Base-by-base conservation (phyloP, 53 echinoderm and acorn worm species). In the Zoroaster sp. region DNA sequence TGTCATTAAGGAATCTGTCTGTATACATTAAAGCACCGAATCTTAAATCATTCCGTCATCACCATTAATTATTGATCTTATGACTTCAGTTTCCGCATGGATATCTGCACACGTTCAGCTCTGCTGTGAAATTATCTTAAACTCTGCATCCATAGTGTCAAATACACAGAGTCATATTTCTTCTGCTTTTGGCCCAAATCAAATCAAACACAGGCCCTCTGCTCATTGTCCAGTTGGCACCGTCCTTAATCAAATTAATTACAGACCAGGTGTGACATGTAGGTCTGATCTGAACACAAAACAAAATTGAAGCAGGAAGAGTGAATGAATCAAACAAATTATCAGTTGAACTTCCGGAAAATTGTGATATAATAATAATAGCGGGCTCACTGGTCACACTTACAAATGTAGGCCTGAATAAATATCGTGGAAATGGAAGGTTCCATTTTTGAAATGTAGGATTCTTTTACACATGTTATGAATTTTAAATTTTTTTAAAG, bases 231-330 rank as follows among this genome's bases (percentile, higher is more conserved):
- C 3, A 30, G 51, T 75, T 75, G 30, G 45, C 75, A 75, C 45
- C 75, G 44, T 46, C 44, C 18, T 11, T 70, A 75, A 75, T 75
- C 75, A 75, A 40, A 49, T 75, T 44, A 75, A 75, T 75, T 14
- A 10, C 1, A 31, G 7, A 15, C 21, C 75, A 75, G 75, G 75
- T 75, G 75, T 75, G 23, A 75, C 46, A 46, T 46, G 31, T 32
- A 11, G 10, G 34, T 68, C 34, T 32, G 68, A 32, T 68, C n/a
- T n/a, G n/a, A n/a, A n/a, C n/a, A n/a, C n/a, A n/a, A n/a, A n/a
- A n/a, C n/a, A n/a, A n/a, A n/a, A n/a, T n/a, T n/a, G n/a, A n/a
- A n/a, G n/a, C n/a, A n/a, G n/a, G n/a, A n/a, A n/a, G n/a, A n/a
- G n/a, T n/a, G n/a, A n/a, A n/a, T n/a, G n/a, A n/a, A n/a, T n/a